Conservation (phyloP, 2,113 vertebrate species). For the Panthera leo region DNA sequence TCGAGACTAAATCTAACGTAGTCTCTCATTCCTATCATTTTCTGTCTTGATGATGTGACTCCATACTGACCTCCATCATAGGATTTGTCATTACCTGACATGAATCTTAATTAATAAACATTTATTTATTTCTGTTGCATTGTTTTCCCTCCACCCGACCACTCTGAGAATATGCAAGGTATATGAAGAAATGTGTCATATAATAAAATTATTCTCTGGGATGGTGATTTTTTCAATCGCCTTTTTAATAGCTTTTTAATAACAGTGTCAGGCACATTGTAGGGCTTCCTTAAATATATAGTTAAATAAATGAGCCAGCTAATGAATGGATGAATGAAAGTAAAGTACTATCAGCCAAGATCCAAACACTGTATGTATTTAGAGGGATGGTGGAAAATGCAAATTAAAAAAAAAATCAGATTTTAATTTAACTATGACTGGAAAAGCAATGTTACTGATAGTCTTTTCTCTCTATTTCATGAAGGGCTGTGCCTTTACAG, state of each 20-base stretch:
- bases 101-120: neutral
- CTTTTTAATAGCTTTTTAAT: neutral
- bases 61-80: neutral
- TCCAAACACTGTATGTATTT: neutral
- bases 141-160: rapidly evolving
- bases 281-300: neutral
- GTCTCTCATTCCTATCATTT: rapidly evolving
- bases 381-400: neutral
- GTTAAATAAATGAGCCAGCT: neutral
- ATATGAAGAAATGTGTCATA: too few species aligned
- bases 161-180: neutral
- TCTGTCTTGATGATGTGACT: neutral
- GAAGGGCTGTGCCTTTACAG: neutral
- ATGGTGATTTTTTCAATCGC: too few species aligned
- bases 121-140: neutral
- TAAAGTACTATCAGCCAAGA: neutral
- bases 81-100: too few species aligned
- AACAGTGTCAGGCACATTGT: neutral
- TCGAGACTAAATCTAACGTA: neutral
- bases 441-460: neutral
- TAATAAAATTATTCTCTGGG: too few species aligned
- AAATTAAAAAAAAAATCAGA: neutral
- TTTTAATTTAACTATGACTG: neutral
- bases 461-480: neutral
- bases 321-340: neutral